A percentile compares a stretch with the other conserved stretches of the same genome.
phyloP scores from a whole-genome alignment of 2,888 invertebrate genomes.

The Melieria picta region DNA sequence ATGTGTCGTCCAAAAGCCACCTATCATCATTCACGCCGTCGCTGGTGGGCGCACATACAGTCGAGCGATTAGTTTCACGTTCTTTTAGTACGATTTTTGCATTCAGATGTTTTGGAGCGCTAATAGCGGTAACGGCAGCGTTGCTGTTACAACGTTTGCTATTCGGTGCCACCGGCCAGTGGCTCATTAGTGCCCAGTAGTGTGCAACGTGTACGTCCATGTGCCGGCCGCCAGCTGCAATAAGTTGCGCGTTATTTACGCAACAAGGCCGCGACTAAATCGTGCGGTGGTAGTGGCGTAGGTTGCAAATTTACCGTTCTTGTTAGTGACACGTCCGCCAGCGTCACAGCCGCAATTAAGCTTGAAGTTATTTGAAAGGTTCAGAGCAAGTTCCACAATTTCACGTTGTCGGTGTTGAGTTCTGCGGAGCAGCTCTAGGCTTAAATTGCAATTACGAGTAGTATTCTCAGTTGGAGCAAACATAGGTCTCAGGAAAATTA shows the following conservation, averaged over 20 bases:
- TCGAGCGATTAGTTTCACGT: conserved; percentile 38
- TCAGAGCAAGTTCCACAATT: no score
- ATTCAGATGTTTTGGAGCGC: conserved; percentile 52
- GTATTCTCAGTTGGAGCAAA: no score
- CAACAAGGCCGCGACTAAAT: no score
- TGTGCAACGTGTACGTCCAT: not conserved
- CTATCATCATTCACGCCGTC: not conserved
- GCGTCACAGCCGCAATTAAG: no score
- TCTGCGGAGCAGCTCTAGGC: no score
- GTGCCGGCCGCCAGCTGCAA: conserved; percentile 4
- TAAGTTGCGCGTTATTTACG: not conserved
- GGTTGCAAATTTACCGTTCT: no score
- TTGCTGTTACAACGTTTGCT: conserved; percentile 8
- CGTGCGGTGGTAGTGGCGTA: no score
- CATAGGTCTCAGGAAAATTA: no score
- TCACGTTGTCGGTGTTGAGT: no score
- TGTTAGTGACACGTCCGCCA: no score
- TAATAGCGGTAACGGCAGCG: not conserved
- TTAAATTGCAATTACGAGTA: no score
- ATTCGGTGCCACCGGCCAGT: not conserved
- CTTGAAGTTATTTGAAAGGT: no score
- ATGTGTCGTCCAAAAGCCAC: conserved; percentile 25
- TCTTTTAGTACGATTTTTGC: conserved; percentile 55
- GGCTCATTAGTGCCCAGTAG: conserved; percentile 14
- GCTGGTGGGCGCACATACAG: not conserved